Base-by-base conservation (phyloP, 2,888 invertebrate species). In the Eilema griseolum region DNA sequence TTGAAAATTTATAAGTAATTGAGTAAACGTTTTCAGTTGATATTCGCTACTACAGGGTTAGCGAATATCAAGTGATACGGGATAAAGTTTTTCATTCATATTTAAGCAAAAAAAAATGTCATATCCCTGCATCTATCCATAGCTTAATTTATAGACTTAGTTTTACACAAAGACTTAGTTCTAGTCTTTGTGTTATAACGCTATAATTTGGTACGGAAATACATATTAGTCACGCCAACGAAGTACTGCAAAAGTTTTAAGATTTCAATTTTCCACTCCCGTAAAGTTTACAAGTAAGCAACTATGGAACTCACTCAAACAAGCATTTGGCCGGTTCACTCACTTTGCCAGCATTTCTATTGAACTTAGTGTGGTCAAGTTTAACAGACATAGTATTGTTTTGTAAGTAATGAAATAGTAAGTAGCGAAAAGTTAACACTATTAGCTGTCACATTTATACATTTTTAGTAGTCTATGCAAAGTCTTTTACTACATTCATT, bases 401-500 rank as follows among this genome's bases (percentile, higher is more conserved):
- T n/a, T 37, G 24, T 8, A 7, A 5, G 37, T 16, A n/a, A 23
- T 62, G 24, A 37, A 16, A 16, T 37, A 24, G 26, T 8, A 62
- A 4, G 8, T 62, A 12, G 16, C 0, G n/a, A 20, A n/a, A n/a
- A 8, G n/a, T 52, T 11, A 20, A 24, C 20, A 24, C 10, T 24
- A 62, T 41, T 8, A 37, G 26, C 20, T 62, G 20, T 20, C 41
- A 62, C 26, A 41, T 41, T 62, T 26, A 41, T 41, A 26, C 41
- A 41, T 62, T 41, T 41, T 41, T 11, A 46, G 46, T 56, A 33
- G 26, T 23, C 37, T 61, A 31, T 8, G 52, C 28, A 63, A 71
- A 71, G 64, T 70, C 23, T 14, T 52, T 67, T 71, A 66, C 24
- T 61, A 70, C 75, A 69, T 65, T 71, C 52, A 61, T 52, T 65